A percentile compares a stretch with the other conserved stretches of the same genome.
Conservation (phyloP, 2,113 vertebrate genomes). For the Acrocephalus arundinaceus region DNA sequence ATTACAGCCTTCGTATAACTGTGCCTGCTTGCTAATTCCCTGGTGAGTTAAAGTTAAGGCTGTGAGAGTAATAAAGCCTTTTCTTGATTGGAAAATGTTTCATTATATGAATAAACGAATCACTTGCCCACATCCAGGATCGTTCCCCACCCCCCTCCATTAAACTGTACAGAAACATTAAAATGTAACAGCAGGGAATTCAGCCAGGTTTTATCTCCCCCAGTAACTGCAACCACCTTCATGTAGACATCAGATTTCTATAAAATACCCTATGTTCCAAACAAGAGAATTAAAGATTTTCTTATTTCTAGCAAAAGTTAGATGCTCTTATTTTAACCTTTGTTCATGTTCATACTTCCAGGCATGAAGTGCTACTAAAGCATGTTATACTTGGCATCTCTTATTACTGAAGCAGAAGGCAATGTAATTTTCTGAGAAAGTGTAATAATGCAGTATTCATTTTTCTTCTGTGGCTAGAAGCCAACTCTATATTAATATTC, state of each 20-base stretch:
- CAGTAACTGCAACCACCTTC: slow-evolving; percentile 8
- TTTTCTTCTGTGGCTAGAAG: slow-evolving; percentile 67
- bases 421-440: slow-evolving; percentile 63
- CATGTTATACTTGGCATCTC: slow-evolving; percentile 46
- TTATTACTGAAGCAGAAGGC: slow-evolving; percentile 65
- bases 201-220: slow-evolving; percentile 8
- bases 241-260: slow-evolving; percentile 21
- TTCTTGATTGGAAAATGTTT: slow-evolving; percentile 62
- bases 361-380: slow-evolving; percentile 61
- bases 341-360: slow-evolving; percentile 56
- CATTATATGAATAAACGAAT: slow-evolving; percentile 69
- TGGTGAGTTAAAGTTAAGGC: slow-evolving; percentile 1
- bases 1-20: slow-evolving; percentile 7
- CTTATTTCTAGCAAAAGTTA: slow-evolving; percentile 58
- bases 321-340: slow-evolving; percentile 63
- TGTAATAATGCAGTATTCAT: slow-evolving; percentile 61
- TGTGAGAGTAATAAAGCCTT: slow-evolving; percentile 40
- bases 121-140: slow-evolving; percentile 66
- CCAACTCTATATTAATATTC: slow-evolving; percentile 66
- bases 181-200: slow-evolving; percentile 59
- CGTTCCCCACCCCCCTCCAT: not conserved
- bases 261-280: not conserved
- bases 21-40: not conserved
- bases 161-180: slow-evolving; percentile 62
- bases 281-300: slow-evolving; percentile 41